Evolutionary conservation across 2,888 invertebrate species (phyloP), one percentile per base, ranked within the genome.

Genomic region (Diarsia dahlii): DNA sequence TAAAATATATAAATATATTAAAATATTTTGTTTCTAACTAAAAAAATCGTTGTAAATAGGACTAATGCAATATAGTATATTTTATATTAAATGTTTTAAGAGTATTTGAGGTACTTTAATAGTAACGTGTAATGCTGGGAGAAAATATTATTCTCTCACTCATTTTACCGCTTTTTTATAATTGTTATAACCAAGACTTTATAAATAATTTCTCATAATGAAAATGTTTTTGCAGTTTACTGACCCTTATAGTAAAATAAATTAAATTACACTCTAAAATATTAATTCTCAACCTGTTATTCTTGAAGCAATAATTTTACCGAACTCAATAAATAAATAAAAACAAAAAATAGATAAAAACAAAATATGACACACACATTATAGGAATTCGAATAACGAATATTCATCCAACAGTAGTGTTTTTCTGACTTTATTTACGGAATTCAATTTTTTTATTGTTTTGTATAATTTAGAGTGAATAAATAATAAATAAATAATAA

Each of bases 81-180:
- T n/a, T 64, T 62, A 1, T 45, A 46, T 70, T 48, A n/a, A 67
- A 39, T 78, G 0, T 73, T 76, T 48, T 13, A n/a, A 54, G 92
- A 95, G 92, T 92, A 94, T 93, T 88, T 89, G 90, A 92, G 95
- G 95, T 95, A 95, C 92, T 89, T 68, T 46, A 69, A 64, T 66
- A 34, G 39, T 28, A 85, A 82, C 85, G 81, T 87, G 81, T 85
- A 89, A 91, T 87, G 82, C 88, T 91, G 82, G 83, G 84, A 89
- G 85, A 84, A 71, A 67, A 70, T 18, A 48, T 80, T 68, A 69
- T 81, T 87, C 81, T 85, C 87, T 63, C 70, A 89, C 81, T 88
- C 80, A 88, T 87, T 87, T 76, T 54, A 74, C 20, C 73, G 68
- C 34, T 85, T 85, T 78, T 78, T 60, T 78, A 80, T 78, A 85